These are phyloP conservation scores for Phylloscopus trochiloides DNA, from an alignment of 2,113 vertebrate species.

Conservation along the genomic window DNA sequence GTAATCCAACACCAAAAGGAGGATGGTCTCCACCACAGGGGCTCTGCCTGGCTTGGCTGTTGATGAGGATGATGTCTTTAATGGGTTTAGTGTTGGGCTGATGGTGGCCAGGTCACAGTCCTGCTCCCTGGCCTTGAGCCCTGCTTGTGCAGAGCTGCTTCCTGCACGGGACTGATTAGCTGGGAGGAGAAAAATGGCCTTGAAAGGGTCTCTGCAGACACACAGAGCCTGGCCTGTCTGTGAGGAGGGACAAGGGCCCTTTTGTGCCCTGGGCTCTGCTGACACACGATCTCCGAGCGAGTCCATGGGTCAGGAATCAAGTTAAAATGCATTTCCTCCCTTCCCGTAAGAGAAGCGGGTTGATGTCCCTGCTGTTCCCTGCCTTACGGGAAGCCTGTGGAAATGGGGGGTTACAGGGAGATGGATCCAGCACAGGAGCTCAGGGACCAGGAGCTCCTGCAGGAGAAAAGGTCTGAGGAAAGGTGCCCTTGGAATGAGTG, in stretches of 20 bases:
- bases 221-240: neutral
- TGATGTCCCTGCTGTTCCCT: neutral
- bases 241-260: conserved; percentile 9
- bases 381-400: fast-evolving
- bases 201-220: neutral
- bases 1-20: neutral
- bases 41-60: neutral
- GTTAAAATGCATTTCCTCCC: neutral
- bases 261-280: neutral
- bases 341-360: neutral
- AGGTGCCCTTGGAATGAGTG: neutral
- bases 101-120: neutral
- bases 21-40: neutral
- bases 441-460: neutral
- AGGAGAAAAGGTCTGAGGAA: neutral
- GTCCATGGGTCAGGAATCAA: neutral
- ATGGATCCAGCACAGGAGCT: neutral
- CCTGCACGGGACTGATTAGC: neutral
- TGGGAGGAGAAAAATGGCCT: neutral
- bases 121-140: neutral
- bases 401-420: fast-evolving
- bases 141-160: neutral
- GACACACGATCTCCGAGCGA: neutral
- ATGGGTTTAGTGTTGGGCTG: neutral
- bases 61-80: neutral